Evolutionary conservation across 2,888 invertebrate genomes (phyloP).

Genomic region (Drosophila paranaensis): DNA sequence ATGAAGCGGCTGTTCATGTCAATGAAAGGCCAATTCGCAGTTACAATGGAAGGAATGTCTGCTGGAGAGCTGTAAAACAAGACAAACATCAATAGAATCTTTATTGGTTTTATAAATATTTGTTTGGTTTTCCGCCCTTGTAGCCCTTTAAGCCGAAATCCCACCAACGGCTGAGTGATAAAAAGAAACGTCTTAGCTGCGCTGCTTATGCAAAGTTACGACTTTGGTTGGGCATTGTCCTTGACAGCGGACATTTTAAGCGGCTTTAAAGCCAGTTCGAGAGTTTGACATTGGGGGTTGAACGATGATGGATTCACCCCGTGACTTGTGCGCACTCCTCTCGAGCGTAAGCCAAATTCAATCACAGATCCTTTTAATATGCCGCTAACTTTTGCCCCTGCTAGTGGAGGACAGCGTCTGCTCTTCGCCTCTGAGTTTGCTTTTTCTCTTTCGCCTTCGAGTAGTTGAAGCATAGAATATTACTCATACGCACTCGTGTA

Average conservation of each 20-base stretch:
- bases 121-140: slow-evolving; percentile 25
- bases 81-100: slow-evolving; percentile 71
- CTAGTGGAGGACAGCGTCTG: neutral
- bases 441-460: slow-evolving; percentile 6
- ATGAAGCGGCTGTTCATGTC: slow-evolving; percentile 28
- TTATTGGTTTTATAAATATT: slow-evolving; percentile 76
- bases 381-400: slow-evolving; percentile 31
- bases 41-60: neutral
- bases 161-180: neutral
- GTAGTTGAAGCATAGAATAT: slow-evolving; percentile 62
- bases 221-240: slow-evolving; percentile 49
- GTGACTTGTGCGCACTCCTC: slow-evolving; percentile 60
- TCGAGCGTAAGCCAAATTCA: slow-evolving; percentile 74
- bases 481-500: slow-evolving; percentile 64
- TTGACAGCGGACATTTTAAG: slow-evolving; percentile 68
- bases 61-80: slow-evolving; percentile 49
- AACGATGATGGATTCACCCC: slow-evolving; percentile 63
- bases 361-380: slow-evolving; percentile 64
- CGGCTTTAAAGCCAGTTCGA: slow-evolving; percentile 43
- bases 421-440: slow-evolving; percentile 8
- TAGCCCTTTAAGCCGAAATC: slow-evolving; percentile 30
- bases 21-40: slow-evolving; percentile 62
- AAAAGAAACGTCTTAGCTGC: slow-evolving; percentile 12
- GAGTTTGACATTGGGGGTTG: neutral
- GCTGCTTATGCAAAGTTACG: slow-evolving; percentile 58